phyloP scores from a whole-genome alignment of 2,888 invertebrate species.

The Nomada fabriciana region DNA sequence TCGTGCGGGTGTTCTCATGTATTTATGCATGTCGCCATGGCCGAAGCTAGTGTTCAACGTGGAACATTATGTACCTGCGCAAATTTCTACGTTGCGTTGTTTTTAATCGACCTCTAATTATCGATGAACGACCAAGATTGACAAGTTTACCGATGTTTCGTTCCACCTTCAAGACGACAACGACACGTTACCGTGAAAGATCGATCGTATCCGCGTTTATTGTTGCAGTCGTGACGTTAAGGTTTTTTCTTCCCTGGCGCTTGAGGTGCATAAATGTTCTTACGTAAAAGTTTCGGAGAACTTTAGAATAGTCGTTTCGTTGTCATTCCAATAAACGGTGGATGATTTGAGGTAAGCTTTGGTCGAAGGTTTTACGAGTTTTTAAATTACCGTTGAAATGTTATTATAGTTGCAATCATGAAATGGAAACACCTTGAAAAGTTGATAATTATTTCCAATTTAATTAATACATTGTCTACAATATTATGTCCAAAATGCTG shows the following conservation, averaged over 20 bases:
- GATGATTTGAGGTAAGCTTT: neutral
- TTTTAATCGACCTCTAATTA: conserved; percentile 18
- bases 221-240: neutral
- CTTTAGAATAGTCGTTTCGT: conserved; percentile 1
- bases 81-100: neutral
- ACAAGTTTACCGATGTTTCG: conserved; percentile 6
- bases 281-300: conserved; percentile 34
- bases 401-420: no score
- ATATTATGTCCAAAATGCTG: no score
- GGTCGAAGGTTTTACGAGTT: neutral
- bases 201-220: neutral
- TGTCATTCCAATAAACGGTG: neutral
- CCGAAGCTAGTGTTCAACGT: conserved; percentile 9
- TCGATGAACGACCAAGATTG: neutral
- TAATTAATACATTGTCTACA: no score
- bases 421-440: no score
- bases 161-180: neutral
- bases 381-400: neutral
- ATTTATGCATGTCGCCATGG: conserved; percentile 52
- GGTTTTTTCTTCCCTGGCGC: neutral
- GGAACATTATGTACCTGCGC: neutral
- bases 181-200: neutral
- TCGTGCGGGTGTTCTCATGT: conserved; percentile 44
- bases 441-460: neutral
- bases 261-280: conserved; percentile 36